phyloP scores from a whole-genome alignment of 2,113 vertebrate genomes.

The Catharus fuscescens region DNA sequence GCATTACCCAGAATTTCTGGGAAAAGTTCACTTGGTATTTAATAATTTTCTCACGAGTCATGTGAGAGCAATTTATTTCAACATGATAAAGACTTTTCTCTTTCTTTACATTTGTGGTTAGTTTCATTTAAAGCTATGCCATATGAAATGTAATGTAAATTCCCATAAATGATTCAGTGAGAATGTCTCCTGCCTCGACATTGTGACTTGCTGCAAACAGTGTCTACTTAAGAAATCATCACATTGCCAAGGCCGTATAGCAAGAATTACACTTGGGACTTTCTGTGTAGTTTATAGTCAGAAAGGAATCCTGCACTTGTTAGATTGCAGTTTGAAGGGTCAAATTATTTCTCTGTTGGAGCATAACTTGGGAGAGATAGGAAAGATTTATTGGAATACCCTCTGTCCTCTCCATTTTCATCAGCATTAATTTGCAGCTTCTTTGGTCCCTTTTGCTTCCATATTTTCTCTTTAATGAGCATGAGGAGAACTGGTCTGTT shows the following conservation, averaged over 20 bases:
- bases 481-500: neutral
- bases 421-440: neutral
- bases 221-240: neutral
- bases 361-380: neutral
- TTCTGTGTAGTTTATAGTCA: neutral
- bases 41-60: neutral
- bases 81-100: neutral
- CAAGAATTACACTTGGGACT: neutral
- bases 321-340: neutral
- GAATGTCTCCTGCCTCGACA: neutral
- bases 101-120: neutral
- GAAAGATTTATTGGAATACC: neutral
- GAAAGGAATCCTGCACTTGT: neutral
- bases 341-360: neutral
- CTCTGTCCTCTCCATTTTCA: neutral
- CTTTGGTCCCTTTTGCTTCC: neutral
- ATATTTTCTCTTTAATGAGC: neutral
- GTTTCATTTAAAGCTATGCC: neutral
- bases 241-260: neutral
- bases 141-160: neutral
- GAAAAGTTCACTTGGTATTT: neutral
- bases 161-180: neutral
- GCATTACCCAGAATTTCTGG: neutral
- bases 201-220: neutral
- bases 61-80: neutral